Percentiles rank a stretch among this genome's conserved stretches.
Evolutionary conservation across 2,113 vertebrate species (phyloP).

Genomic region (Entelurus aequoreus): DNA sequence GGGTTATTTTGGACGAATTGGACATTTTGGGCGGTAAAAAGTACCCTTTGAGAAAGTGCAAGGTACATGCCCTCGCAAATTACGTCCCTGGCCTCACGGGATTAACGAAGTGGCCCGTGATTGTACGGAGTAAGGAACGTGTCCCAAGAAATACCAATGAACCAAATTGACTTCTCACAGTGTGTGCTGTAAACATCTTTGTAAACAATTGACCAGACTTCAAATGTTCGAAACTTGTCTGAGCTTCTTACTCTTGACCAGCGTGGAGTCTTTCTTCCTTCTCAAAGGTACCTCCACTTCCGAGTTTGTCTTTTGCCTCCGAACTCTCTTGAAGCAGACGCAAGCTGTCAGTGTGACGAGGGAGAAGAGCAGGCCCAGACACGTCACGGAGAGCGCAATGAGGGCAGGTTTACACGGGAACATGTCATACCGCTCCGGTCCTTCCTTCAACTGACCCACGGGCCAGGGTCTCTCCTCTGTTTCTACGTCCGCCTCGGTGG

Average conservation of each 20-base stretch:
- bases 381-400: conserved; percentile 83
- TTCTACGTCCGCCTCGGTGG: conserved; percentile 83
- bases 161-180: conserved; percentile 44
- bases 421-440: conserved; percentile 74
- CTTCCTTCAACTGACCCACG: conserved; percentile 80
- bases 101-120: background rate
- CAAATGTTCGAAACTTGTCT: conserved; percentile 90
- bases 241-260: conserved; percentile 80
- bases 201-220: conserved; percentile 62
- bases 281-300: conserved; percentile 91
- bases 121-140: background rate
- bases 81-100: too few relatives aligned
- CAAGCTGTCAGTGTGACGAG: conserved; percentile 85
- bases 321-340: conserved; percentile 81
- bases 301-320: conserved; percentile 77
- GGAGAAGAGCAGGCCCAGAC: conserved; percentile 81
- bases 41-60: too few relatives aligned
- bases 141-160: background rate
- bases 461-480: conserved; percentile 82
- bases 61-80: too few relatives aligned
- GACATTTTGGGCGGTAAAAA: too few relatives aligned
- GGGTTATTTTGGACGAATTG: too few relatives aligned
- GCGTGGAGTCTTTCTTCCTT: conserved; percentile 77
- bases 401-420: conserved; percentile 81
- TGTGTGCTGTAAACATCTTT: conserved; percentile 21